Base-by-base conservation (phyloP, 2,113 vertebrate species). In the Oryzias curvinotus region DNA sequence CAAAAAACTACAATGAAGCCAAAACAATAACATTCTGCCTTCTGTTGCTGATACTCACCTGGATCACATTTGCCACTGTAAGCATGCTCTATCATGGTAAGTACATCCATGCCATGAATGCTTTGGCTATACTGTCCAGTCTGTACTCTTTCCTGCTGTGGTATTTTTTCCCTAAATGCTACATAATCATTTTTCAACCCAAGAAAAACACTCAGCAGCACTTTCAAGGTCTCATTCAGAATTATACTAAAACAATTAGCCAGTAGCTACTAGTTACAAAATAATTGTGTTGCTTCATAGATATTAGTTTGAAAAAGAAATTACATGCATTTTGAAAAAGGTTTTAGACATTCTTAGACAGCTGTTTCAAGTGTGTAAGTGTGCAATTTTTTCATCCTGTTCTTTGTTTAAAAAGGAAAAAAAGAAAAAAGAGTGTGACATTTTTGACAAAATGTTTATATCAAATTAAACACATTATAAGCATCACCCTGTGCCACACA, bases 1-100 rank as follows among this genome's bases (percentile, higher is more conserved):
- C 96, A 0, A 94, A 94, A 74, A 93, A 93, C 75, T 96, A 97
- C 83, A 96, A 91, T 0, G 95, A 96, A 71, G 94, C 95, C 66
- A 96, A 95, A 85, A 89, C 92, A 17, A 92, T 96, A 65, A 94
- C 95, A 0, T 94, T 94, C 78, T 90, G 94, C 70, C 84, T 96
- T 28, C 83, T 96, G 14, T 77, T 95, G 62, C 89, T 91, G 49
- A 90, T 93, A 12, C 42, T 91, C 47, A 91, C 88, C 57, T 93
- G 93, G 91, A 89, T 94, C 30, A 7, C 81, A 18, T 93, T 86
- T 75, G 69, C 71, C 52, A 92, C 92, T 28, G 18, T 19, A 1
- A 51, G 55, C 0, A 56, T 84, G 7, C 26, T 93, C 51, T 91
- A 90, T 66, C 52, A 19, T 14, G 90, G 89, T 14, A 86, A 86